phyloP scores from a whole-genome alignment of 2,797 vertebrate species.

The Spea hammondii region DNA sequence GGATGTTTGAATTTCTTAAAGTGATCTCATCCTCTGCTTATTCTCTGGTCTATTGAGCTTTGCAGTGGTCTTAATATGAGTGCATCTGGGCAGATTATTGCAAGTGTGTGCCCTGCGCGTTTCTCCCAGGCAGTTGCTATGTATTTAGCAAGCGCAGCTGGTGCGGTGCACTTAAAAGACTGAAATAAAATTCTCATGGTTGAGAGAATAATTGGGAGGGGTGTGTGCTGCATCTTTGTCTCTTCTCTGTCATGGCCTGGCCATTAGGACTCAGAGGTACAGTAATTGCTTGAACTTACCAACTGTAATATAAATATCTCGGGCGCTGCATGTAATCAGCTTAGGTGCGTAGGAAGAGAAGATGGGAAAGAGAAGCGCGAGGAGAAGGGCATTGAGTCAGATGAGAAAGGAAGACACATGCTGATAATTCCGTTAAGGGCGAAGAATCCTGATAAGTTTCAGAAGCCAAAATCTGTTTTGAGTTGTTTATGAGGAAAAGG shows the following conservation, averaged over 20 bases:
- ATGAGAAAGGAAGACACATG: neutral
- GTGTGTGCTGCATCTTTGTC: neutral
- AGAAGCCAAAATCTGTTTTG: no score
- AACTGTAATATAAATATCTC: constrained; percentile 42
- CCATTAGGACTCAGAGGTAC: constrained; percentile 18
- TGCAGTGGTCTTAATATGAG: neutral
- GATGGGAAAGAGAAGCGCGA: neutral
- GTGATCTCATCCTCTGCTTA: no score
- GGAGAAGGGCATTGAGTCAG: neutral
- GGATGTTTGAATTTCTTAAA: no score
- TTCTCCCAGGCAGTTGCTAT: constrained; percentile 15
- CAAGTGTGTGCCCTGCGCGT: neutral
- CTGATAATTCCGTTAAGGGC: no score
- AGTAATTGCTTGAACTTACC: constrained; percentile 31
- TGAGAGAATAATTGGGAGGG: constrained; percentile 29
- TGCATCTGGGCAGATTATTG: neutral
- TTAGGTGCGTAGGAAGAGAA: constrained; percentile 33
- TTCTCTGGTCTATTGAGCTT: neutral
- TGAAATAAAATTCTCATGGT: constrained; percentile 23
- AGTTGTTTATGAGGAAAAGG: no score
- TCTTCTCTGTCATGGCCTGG: constrained; percentile 28
- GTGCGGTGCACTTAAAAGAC: constrained; percentile 15
- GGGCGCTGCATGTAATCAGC: constrained; percentile 26
- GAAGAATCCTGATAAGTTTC: no score
- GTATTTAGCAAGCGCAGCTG: constrained; percentile 33